Evolutionary conservation across 37 sponge, comb jelly and placozoan species (phyloP), one percentile per base, ranked within the genome.

Genomic region (Spongilla lacustris): DNA sequence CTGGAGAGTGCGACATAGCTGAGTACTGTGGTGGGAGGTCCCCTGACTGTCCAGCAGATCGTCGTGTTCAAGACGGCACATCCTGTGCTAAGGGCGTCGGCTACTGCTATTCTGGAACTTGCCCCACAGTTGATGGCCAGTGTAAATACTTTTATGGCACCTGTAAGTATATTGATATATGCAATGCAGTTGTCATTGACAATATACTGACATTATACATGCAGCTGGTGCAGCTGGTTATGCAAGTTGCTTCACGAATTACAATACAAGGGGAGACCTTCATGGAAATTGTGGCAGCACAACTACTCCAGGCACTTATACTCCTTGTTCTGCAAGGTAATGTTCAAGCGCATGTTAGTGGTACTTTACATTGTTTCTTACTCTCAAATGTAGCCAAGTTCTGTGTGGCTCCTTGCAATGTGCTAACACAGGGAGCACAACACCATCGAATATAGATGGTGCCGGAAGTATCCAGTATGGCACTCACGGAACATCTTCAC

Each of bases 201-300:
- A n/a, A n/a, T n/a, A n/a, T n/a, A n/a, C n/a, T n/a, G n/a, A n/a
- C n/a, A n/a, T n/a, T n/a, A n/a, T n/a, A n/a, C n/a, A n/a, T n/a
- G 8, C 50, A 86, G 79, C 19, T 66, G 73, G 81, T 66, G 41
- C 23, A 12, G 36, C 26, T 28, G 87, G 74, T 41, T 50, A 29
- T 36, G 33, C 19, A 35, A 80, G 26, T 4, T 87, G 87, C 36
- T 87, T 68, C 78, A 36, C 19, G 27, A 68, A 13, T 5, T 32
- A n/a, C 0, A 91, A 91, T 33, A 36, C 46, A 13, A 30, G 58
- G 14, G 91, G 91, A 77, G 67, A 81, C 31, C 36, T n/a, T 14
- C 77, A 77, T 77, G 91, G 91, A 22, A 85, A 91, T 32, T 91
- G 91, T 69, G 86, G 83, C 2, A 66, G 77, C 46, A 78, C 33